phyloP scores from a whole-genome alignment of 2,797 vertebrate species.

The Borostomias antarcticus region DNA sequence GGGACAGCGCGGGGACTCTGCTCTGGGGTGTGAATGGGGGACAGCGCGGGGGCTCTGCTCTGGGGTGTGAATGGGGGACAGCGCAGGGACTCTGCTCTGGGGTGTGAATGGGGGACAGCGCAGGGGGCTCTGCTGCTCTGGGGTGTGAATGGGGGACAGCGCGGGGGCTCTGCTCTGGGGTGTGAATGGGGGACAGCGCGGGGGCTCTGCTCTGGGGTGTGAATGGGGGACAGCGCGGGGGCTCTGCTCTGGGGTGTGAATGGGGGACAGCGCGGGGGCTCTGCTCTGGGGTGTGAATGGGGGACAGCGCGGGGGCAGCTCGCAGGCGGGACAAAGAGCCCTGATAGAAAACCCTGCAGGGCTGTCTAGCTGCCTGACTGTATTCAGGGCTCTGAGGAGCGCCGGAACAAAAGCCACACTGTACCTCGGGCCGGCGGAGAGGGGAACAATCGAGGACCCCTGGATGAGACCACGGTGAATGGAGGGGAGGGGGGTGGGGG shows the following conservation, averaged over 20 bases:
- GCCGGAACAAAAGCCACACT: slow-evolving; percentile 89
- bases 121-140: no score
- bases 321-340: slow-evolving; percentile 67
- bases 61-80: not conserved
- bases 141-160: no score
- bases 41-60: no score
- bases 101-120: not conserved
- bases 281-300: not conserved
- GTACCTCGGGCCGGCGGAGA: slow-evolving; percentile 81
- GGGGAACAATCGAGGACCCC: slow-evolving; percentile 80
- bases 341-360: slow-evolving; percentile 77
- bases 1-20: no score
- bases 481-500: slow-evolving; percentile 76
- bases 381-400: slow-evolving; percentile 78
- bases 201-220: not conserved
- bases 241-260: slow-evolving; percentile 39
- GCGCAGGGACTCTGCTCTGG: no score
- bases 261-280: not conserved
- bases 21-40: not conserved
- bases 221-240: not conserved
- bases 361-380: slow-evolving; percentile 72
- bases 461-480: slow-evolving; percentile 88
- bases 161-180: not conserved
- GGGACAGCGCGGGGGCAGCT: slow-evolving; percentile 55
- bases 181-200: not conserved